phyloP scores from a whole-genome alignment of 2,797 vertebrate genomes.

The Danio albolineatus region DNA sequence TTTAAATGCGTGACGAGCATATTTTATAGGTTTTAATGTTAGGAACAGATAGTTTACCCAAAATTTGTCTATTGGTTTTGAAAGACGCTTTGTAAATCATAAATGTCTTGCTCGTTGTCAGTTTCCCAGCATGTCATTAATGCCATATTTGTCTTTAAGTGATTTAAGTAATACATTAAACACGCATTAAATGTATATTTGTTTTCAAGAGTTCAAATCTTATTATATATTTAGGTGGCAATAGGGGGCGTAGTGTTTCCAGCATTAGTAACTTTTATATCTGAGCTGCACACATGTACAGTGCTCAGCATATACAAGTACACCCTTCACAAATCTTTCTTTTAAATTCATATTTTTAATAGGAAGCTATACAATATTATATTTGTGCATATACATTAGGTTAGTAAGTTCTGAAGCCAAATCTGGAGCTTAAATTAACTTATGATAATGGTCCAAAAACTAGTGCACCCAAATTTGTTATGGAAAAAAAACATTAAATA shows the following conservation, averaged over 20 bases:
- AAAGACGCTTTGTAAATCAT: neutral
- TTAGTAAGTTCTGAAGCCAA: no score
- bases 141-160: neutral
- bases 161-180: neutral
- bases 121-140: neutral
- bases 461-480: no score
- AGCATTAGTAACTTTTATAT: neutral
- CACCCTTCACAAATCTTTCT: no score
- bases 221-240: neutral
- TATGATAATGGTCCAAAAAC: no score
- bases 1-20: neutral
- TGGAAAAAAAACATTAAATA: no score
- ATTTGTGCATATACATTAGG: no score
- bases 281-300: no score
- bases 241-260: conserved; percentile 15
- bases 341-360: no score
- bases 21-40: neutral
- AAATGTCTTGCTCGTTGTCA: no score
- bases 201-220: neutral
- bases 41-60: neutral
- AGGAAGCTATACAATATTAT: no score
- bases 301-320: no score
- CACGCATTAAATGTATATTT: neutral
- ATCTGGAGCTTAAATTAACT: no score
- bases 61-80: neutral